Conservation (phyloP, 2,797 vertebrate genomes). For the Lophotriccus pileatus region DNA sequence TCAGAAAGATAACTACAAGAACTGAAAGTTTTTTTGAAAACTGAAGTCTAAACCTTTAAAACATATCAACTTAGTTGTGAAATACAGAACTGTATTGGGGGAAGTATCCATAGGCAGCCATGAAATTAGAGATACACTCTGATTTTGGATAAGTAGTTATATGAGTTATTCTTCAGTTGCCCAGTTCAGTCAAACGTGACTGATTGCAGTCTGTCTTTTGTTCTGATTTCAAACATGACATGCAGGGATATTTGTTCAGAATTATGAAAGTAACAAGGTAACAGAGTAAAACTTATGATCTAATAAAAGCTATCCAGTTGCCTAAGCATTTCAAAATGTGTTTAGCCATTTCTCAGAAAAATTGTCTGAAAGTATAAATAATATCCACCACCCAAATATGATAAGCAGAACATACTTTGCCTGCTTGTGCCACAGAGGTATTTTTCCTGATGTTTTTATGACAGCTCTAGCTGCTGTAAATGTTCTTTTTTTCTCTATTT, state of each 20-base stretch:
- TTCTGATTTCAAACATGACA: constrained; percentile 64
- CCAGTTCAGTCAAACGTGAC: constrained; percentile 54
- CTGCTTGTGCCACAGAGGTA: background rate
- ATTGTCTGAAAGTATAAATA: background rate
- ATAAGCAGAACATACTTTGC: background rate
- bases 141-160: constrained; percentile 57
- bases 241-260: constrained; percentile 40
- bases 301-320: constrained; percentile 49
- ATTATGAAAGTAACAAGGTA: constrained; percentile 14
- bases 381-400: background rate
- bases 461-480: background rate
- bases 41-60: background rate
- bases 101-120: background rate
- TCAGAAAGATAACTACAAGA: background rate
- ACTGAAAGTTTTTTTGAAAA: constrained; percentile 12
- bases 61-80: constrained; percentile 26
- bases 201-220: constrained; percentile 60
- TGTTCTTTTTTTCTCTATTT: background rate
- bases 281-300: constrained; percentile 27
- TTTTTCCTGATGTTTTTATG: background rate
- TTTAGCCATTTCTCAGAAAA: constrained; percentile 14
- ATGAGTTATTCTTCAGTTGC: constrained; percentile 58
- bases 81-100: constrained; percentile 29
- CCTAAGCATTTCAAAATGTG: constrained; percentile 35
- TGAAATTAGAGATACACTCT: constrained; percentile 46